Evolutionary conservation across 2,888 invertebrate genomes (phyloP).

Genomic region (Furcula furcula): DNA sequence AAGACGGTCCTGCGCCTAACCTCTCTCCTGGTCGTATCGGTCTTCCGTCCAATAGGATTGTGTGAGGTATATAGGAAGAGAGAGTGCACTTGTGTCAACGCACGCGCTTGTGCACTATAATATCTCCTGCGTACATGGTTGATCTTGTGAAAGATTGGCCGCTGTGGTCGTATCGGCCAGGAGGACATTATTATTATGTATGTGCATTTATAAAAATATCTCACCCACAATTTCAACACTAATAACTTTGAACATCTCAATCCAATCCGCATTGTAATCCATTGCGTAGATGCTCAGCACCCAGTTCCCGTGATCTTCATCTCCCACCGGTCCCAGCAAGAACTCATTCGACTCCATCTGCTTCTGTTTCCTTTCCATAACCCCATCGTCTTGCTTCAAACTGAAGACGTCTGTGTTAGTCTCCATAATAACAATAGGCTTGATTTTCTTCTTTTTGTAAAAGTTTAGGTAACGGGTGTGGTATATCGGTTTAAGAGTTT

Average conservation of each 20-base stretch:
- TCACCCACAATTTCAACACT: conserved; percentile 57
- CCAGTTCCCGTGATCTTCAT: conserved; percentile 67
- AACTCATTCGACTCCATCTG: conserved; percentile 47
- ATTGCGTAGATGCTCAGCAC: conserved; percentile 50
- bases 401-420: conserved; percentile 33
- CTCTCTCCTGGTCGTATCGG: no score
- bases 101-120: no score
- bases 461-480: not conserved
- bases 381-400: conserved; percentile 8
- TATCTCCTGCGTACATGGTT: no score
- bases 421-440: conserved; percentile 10
- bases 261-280: conserved; percentile 39
- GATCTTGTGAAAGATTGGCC: no score
- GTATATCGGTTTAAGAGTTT: conserved; percentile 4
- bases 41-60: no score
- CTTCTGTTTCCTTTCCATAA: conserved; percentile 10
- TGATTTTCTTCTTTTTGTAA: conserved; percentile 11
- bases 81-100: no score
- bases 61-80: no score
- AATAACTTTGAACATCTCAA: conserved; percentile 62
- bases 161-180: no score
- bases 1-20: no score
- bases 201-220: no score
- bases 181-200: no score
- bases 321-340: conserved; percentile 54